Conservation (phyloP, 1,140 invertebrate species). For the Ooceraea biroi region DNA sequence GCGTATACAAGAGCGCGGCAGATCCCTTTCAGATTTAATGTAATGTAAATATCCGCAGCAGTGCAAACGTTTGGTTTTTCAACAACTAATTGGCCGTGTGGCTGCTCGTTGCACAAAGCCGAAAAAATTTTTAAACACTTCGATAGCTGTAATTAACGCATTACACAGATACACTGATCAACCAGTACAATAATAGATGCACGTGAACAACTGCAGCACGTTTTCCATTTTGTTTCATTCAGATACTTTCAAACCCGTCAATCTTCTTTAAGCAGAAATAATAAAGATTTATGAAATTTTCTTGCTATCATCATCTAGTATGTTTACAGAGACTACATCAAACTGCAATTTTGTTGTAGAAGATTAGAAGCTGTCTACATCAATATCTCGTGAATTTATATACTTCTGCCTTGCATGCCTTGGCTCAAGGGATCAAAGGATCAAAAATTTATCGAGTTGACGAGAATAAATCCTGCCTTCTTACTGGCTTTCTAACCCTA, state of each 20-base stretch:
- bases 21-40: constrained; percentile 81
- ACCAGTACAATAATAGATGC: too few relatives aligned
- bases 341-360: not conserved
- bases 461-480: constrained; percentile 72
- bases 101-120: constrained; percentile 29
- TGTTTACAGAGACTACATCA: not conserved
- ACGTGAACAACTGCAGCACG: not conserved
- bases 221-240: not conserved
- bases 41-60: constrained; percentile 79
- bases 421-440: constrained; percentile 16
- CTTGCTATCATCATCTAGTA: not conserved
- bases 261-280: not conserved
- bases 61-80: constrained; percentile 72
- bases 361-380: not conserved
- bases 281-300: not conserved
- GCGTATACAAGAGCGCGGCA: constrained; percentile 62
- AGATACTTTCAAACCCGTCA: too few relatives aligned
- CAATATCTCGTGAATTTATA: constrained; percentile 9
- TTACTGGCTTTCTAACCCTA: constrained; percentile 76
- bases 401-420: not conserved
- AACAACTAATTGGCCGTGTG: constrained; percentile 78
- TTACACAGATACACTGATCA: not conserved
- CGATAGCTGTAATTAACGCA: constrained; percentile 25
- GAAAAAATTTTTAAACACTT: constrained; percentile 35
- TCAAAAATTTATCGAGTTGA: constrained; percentile 66